Evolutionary conservation across 2,797 vertebrate genomes (phyloP).

Genomic region (Sebastes jordani): DNA sequence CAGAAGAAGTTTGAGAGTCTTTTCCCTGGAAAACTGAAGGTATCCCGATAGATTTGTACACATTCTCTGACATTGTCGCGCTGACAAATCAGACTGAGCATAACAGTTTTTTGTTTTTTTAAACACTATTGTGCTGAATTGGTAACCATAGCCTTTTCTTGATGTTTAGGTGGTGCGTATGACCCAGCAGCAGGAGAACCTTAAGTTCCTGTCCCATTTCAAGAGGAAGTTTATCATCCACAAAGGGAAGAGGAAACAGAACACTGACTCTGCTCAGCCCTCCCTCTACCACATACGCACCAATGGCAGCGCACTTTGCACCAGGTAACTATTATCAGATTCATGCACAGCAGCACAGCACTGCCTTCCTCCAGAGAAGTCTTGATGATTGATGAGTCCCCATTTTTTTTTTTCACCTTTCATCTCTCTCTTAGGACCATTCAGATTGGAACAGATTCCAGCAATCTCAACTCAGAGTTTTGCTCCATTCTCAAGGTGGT

Average conservation of each 20-base stretch:
- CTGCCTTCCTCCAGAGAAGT: background rate
- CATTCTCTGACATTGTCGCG: rapidly evolving
- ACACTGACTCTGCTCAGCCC: constrained; percentile 87
- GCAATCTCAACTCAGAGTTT: constrained; percentile 96
- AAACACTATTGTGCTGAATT: background rate
- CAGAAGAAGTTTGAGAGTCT: constrained; percentile 99
- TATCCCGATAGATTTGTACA: constrained; percentile 5
- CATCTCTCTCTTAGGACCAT: constrained; percentile 85
- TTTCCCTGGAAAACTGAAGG: constrained; percentile 96
- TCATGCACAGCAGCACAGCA: too few species aligned
- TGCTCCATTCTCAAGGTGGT: constrained; percentile 97
- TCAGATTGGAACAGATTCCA: constrained; percentile 92
- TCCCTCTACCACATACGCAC: constrained; percentile 97
- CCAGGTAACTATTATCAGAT: constrained; percentile 79
- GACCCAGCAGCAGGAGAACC: constrained; percentile 99
- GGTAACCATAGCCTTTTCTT: background rate
- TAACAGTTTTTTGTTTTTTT: background rate
- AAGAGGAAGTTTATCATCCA: constrained; percentile 98
- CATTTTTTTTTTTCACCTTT: too few species aligned
- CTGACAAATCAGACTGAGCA: background rate
- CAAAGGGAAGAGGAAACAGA: constrained; percentile 92
- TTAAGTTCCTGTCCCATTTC: constrained; percentile 98
- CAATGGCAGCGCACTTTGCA: constrained; percentile 96
- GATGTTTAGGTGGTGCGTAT: constrained; percentile 92
- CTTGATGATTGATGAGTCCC: too few species aligned